Conservation (phyloP, 2,888 invertebrate genomes). For the Chironomus riparius region DNA sequence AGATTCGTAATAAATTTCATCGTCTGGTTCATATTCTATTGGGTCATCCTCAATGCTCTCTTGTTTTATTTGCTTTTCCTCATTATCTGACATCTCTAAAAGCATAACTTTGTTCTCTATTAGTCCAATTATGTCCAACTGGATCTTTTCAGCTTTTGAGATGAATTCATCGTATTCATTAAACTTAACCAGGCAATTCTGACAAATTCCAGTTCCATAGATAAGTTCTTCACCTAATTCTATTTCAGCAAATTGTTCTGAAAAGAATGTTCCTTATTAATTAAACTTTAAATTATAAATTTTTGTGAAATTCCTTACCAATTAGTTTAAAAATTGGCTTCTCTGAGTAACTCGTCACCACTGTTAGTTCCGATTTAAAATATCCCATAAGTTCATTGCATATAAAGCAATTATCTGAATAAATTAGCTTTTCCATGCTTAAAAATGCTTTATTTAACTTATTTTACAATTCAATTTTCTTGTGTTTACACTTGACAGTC, state of each 20-base stretch:
- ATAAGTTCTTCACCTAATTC: not conserved
- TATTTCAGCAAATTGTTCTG: not conserved
- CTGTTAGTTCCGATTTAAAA: not conserved
- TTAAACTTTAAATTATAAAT: not conserved
- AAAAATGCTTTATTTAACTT: not conserved
- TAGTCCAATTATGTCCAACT: not conserved
- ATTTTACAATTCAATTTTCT: not conserved
- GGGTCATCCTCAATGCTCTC: not conserved
- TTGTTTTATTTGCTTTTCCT: not conserved
- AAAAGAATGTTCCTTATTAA: not conserved
- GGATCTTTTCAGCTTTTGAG: not conserved
- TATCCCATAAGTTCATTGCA: constrained; percentile 13
- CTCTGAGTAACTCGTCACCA: not conserved
- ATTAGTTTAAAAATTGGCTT: constrained; percentile 13
- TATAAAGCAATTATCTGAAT: constrained; percentile 2
- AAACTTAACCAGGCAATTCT: constrained; percentile 5
- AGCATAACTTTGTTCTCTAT: not conserved
- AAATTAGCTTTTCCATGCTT: not conserved
- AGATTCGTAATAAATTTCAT: not conserved
- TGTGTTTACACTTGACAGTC: not conserved
- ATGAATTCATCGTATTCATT: constrained; percentile 18
- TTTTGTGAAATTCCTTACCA: not conserved
- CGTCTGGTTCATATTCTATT: not conserved
- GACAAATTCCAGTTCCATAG: not conserved
- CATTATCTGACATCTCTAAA: no score